These are phyloP conservation scores for Eubasilissa splendida DNA, from an alignment of 2,888 invertebrate species.

Conservation along the genomic window DNA sequence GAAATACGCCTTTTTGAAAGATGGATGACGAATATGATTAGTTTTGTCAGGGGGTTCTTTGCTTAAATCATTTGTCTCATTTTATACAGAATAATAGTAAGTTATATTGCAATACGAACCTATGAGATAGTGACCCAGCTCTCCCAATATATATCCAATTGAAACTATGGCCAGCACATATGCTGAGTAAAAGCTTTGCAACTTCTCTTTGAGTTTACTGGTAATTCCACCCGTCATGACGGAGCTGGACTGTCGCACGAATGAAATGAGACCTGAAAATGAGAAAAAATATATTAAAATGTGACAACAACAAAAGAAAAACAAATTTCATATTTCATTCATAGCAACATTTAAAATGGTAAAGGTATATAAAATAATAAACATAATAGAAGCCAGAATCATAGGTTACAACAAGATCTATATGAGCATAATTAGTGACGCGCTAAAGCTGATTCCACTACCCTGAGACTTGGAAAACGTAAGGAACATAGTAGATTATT, in stretches of 20 bases:
- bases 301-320: background rate
- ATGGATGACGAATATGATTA: no score
- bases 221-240: constrained; percentile 23
- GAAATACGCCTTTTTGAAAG: no score
- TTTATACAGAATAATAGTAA: no score
- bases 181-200: constrained; percentile 81
- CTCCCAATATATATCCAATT: constrained; percentile 88
- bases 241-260: background rate
- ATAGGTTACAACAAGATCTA: no score
- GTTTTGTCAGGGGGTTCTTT: no score
- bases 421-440: no score
- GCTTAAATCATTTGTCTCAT: no score
- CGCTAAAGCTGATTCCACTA: no score
- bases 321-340: background rate
- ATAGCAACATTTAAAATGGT: background rate
- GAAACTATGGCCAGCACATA: constrained; percentile 87
- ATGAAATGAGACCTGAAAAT: background rate
- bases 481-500: no score
- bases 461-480: no score
- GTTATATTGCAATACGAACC: constrained; percentile 67
- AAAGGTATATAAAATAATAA: background rate
- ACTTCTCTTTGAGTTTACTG: constrained; percentile 71
- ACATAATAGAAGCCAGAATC: no score
- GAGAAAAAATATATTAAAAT: background rate
- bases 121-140: constrained; percentile 90